These are phyloP conservation scores for Verasper variegatus DNA, from an alignment of 2,113 vertebrate genomes.

Conservation along the genomic window DNA sequence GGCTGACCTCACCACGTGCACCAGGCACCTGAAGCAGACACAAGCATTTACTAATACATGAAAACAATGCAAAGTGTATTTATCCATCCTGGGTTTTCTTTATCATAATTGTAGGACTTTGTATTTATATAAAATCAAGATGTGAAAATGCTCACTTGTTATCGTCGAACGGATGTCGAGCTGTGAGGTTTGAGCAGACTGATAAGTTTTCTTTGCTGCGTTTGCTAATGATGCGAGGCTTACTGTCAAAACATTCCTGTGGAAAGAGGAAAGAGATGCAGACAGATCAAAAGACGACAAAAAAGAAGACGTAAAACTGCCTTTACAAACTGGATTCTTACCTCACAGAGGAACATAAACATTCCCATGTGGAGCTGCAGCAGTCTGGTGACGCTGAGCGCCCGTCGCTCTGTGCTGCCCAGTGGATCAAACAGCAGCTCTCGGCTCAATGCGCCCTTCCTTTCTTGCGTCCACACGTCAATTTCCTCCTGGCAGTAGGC, in stretches of 20 bases:
- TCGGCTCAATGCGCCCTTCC: constrained; percentile 96
- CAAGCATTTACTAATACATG: background rate
- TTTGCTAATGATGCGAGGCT: constrained; percentile 98
- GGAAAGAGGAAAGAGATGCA: background rate
- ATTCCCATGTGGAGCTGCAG: constrained; percentile 98
- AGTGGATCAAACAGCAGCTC: constrained; percentile 96
- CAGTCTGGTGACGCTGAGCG: constrained; percentile 93
- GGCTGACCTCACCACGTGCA: constrained; percentile 95
- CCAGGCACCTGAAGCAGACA: constrained; percentile 89
- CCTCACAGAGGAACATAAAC: constrained; percentile 99
- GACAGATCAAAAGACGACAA: background rate
- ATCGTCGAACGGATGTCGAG: constrained; percentile 94
- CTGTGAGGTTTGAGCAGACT: constrained; percentile 96
- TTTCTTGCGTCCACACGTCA: constrained; percentile 98
- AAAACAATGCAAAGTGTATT: background rate
- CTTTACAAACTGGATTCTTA: constrained; percentile 61
- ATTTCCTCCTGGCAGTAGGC: constrained; percentile 99
- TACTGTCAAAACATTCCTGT: constrained; percentile 99
- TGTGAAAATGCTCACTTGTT: constrained; percentile 89
- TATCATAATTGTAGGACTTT: background rate
- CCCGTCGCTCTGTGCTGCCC: constrained; percentile 91
- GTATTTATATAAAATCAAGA: too few relatives aligned
- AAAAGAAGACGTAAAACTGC: background rate
- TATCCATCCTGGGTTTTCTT: too few relatives aligned
- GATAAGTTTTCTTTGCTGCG: constrained; percentile 94